phyloP scores from a whole-genome alignment of 1,140 invertebrate species.

The Orius insidiosus region DNA sequence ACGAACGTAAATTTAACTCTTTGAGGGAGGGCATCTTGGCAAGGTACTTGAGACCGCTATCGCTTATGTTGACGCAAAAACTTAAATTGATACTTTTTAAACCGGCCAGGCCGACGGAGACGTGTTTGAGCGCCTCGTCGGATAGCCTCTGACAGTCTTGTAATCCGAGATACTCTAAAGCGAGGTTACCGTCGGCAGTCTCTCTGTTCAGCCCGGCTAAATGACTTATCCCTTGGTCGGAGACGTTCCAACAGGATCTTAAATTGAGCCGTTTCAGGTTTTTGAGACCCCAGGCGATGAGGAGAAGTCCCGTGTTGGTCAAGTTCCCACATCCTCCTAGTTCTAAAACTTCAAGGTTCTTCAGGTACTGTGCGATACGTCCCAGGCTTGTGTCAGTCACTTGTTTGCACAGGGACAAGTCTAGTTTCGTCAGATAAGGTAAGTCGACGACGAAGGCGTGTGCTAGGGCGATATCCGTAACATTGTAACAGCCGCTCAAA shows the following conservation, averaged over 20 bases:
- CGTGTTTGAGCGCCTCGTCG: conserved; percentile 72
- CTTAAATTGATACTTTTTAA: conserved; percentile 78
- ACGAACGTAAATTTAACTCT: conserved; percentile 79
- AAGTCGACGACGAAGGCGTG: conserved; percentile 60
- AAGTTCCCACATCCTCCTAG: conserved; percentile 81
- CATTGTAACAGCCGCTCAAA: conserved; percentile 81
- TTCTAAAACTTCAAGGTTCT: conserved; percentile 72
- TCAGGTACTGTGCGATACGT: conserved; percentile 66
- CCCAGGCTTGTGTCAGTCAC: conserved; percentile 71
- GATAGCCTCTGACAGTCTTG: conserved; percentile 89
- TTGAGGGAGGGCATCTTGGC: conserved; percentile 64
- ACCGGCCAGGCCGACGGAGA: conserved; percentile 59
- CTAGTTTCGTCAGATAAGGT: conserved; percentile 55
- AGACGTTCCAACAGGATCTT: conserved; percentile 79
- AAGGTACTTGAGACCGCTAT: conserved; percentile 74
- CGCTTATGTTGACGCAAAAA: conserved; percentile 84
- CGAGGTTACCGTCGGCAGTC: conserved; percentile 41
- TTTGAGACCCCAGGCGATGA: conserved; percentile 71
- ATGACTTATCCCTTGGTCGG: conserved; percentile 74
- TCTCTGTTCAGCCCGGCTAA: conserved; percentile 55
- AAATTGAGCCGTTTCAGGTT: conserved; percentile 70
- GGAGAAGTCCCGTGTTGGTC: conserved; percentile 66
- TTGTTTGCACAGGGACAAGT: conserved; percentile 87
- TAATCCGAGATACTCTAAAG: conserved; percentile 64
- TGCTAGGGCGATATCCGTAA: conserved; percentile 62